Conservation (phyloP, 2,797 vertebrate species). For the Poeciliopsis presidionis region DNA sequence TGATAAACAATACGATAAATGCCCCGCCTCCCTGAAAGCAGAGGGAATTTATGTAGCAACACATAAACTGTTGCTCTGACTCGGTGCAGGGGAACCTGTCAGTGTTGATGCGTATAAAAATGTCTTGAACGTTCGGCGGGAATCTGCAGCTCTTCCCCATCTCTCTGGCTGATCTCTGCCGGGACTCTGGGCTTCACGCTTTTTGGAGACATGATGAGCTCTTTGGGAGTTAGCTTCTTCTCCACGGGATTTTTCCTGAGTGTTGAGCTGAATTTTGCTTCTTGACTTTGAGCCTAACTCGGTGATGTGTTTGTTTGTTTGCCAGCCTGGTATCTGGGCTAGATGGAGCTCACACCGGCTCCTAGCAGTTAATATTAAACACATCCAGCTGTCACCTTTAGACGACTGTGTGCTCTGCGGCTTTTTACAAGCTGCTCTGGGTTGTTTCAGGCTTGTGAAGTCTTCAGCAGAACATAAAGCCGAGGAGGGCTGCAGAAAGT, state of each 20-base stretch:
- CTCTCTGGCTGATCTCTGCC: constrained; percentile 17
- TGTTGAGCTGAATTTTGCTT: background rate
- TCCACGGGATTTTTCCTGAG: background rate
- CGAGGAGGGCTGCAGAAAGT: constrained; percentile 29
- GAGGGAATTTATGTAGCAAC: background rate
- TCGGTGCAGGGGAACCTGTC: constrained; percentile 36
- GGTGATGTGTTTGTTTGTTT: background rate
- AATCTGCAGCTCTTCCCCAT: constrained; percentile 20
- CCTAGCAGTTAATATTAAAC: constrained; percentile 66
- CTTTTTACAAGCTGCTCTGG: constrained; percentile 54
- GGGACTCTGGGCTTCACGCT: constrained; percentile 38
- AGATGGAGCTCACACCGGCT: constrained; percentile 39
- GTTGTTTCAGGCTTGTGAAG: constrained; percentile 46
- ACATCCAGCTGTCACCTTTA: constrained; percentile 61
- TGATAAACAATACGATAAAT: too few relatives aligned
- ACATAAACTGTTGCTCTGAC: constrained; percentile 15
- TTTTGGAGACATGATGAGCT: constrained; percentile 43
- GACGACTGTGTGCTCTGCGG: constrained; percentile 42
- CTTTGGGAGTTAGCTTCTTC: constrained; percentile 16
- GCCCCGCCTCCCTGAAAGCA: background rate
- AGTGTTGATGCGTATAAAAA: background rate
- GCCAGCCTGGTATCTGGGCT: constrained; percentile 42
- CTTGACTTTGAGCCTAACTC: background rate
- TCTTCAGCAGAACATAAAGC: constrained; percentile 33
- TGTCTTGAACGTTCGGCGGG: constrained; percentile 30